These are phyloP conservation scores for Caenorhabditis sp. DNA, from an alignment of 2,888 invertebrate species.

Conservation along the genomic window DNA sequence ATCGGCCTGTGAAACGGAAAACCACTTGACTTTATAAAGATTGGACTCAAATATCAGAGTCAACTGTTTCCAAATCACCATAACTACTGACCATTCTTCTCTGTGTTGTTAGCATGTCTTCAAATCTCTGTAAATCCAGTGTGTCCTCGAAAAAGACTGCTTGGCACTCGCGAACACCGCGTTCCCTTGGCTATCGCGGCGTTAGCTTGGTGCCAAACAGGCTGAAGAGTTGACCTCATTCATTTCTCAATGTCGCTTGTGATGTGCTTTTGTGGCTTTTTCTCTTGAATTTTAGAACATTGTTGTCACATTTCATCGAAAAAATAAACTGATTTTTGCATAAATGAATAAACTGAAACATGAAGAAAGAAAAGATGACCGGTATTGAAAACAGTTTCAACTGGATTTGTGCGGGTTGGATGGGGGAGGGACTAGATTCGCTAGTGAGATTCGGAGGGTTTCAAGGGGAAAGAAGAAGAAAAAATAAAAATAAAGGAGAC, in stretches of 20 bases:
- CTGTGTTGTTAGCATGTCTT: too few relatives aligned
- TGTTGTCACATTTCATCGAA: too few relatives aligned
- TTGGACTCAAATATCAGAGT: too few relatives aligned
- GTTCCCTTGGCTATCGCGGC: slow-evolving; percentile 40
- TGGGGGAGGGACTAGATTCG: slow-evolving; percentile 44
- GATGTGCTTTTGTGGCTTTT: background rate
- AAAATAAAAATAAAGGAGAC: background rate
- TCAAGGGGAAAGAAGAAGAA: background rate
- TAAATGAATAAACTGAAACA: too few relatives aligned
- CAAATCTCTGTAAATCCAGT: background rate
- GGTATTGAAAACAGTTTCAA: slow-evolving; percentile 37
- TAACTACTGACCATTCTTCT: too few relatives aligned
- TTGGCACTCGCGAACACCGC: slow-evolving; percentile 70
- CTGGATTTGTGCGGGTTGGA: slow-evolving; percentile 22
- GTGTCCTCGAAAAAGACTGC: slow-evolving; percentile 46
- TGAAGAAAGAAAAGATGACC: background rate
- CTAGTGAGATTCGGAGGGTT: slow-evolving; percentile 35
- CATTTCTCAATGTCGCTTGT: slow-evolving; percentile 18
- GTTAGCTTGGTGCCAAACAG: slow-evolving; percentile 64
- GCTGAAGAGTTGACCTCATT: slow-evolving; percentile 4
- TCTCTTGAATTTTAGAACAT: too few relatives aligned
- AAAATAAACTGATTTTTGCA: too few relatives aligned
- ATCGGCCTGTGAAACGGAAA: too few relatives aligned
- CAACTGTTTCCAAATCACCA: too few relatives aligned
- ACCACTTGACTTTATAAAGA: too few relatives aligned